Evolutionary conservation across 1,140 invertebrate genomes (phyloP), one percentile per base, ranked within the genome.

Genomic region (Zaprionus ghesquierei): DNA sequence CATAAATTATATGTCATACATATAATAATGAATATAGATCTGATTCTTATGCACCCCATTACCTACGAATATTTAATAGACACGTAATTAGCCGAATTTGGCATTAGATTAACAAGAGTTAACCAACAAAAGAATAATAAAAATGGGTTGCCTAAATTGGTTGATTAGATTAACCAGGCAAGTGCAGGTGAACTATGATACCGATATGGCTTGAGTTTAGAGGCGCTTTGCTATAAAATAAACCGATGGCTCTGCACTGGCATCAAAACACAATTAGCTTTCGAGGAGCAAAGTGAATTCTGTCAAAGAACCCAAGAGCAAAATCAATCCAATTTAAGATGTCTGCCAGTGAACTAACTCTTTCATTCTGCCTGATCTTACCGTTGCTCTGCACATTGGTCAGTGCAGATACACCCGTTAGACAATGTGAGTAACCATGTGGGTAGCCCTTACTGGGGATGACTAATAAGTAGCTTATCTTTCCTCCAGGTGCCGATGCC

Each of bases 151-250:
- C 10, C 25, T 35, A 62, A 27, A 12, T 15, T 9, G 20, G 18
- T 0, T 27, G 81, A 86, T 86, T 73, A 86, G 81, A 86, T 86
- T 79, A 50, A 13, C 2, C 1, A 5, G 4, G 4, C 68, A 13
- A 79, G 81, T 87, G 53, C 82, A 69, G 1, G 3, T 5, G 66
- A 44, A 85, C 77, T 13, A 10, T 23, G 5, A 6, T 3, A 33
- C 0, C 5, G 20, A 58, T 12, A 65, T n/a, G 3, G 31, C 6
- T 2, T 15, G 2, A 41, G 62, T 69, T 71, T 75, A 71, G 69
- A 65, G 54, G 58, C 18, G 18, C n/a, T 3, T 33, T 49, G 25
- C 15, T 72, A 72, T 72, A 72, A 72, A 72, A 72, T 49, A 10
- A 23, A 6, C 5, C 22, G 56, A 60, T 64, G 46, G 10, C n/a